Evolutionary conservation across 2,113 vertebrate genomes (phyloP).

Genomic region (Picathartes gymnocephalus): DNA sequence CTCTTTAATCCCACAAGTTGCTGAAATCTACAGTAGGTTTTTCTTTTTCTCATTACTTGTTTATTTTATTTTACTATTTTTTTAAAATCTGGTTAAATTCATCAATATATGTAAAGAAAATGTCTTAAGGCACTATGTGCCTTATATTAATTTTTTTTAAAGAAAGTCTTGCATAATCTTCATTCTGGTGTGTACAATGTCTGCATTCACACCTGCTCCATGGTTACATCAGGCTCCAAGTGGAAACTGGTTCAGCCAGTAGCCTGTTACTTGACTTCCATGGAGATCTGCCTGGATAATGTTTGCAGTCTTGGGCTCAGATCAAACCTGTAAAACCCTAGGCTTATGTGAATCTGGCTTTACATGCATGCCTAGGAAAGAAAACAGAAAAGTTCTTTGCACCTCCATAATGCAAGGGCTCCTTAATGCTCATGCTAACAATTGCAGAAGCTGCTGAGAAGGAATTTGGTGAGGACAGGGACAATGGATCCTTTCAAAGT

Average conservation of each 20-base stretch:
- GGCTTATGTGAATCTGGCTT: not conserved
- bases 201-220: slow-evolving; percentile 25
- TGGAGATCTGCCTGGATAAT: slow-evolving; percentile 10
- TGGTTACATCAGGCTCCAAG: not conserved
- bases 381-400: not conserved
- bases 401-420: not conserved
- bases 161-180: not conserved
- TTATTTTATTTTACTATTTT: not conserved
- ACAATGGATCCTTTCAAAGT: not conserved
- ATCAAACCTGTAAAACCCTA: slow-evolving; percentile 8
- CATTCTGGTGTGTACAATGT: slow-evolving; percentile 11
- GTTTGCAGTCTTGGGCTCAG: slow-evolving; percentile 2
- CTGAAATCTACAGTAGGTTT: slow-evolving; percentile 2
- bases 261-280: not conserved
- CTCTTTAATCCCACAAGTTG: slow-evolving; percentile 51
- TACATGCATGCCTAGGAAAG: not conserved
- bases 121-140: not conserved
- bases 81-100: not conserved
- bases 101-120: not conserved
- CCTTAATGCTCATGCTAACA: not conserved
- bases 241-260: not conserved
- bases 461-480: not conserved
- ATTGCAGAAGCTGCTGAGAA: not conserved
- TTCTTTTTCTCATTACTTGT: not conserved
- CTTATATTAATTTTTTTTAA: not conserved